Conservation (phyloP, 1,140 invertebrate species). For the Asobara japonica region DNA sequence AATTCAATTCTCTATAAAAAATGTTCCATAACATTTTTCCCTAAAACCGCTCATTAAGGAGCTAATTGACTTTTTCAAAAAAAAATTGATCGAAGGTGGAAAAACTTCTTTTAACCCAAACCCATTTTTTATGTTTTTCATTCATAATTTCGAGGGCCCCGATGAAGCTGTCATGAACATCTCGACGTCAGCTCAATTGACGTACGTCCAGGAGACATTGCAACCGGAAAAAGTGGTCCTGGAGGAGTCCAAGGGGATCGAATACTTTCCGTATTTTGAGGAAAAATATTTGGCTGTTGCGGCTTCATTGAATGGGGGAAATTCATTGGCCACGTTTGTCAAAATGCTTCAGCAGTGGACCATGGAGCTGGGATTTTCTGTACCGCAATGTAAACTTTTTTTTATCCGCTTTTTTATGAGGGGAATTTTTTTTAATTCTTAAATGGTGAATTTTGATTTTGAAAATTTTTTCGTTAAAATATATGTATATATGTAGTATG, state of each 20-base stretch:
- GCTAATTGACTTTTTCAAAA: too few species aligned
- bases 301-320: conserved; percentile 89
- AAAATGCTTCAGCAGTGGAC: conserved; percentile 85
- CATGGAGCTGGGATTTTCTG: conserved; percentile 77
- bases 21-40: too few species aligned
- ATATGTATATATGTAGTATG: too few species aligned
- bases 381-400: conserved; percentile 75
- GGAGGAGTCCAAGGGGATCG: conserved; percentile 60
- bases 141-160: too few species aligned
- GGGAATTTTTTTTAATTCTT: neutral
- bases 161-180: conserved; percentile 85
- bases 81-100: too few species aligned
- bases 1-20: too few species aligned
- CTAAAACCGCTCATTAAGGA: too few species aligned
- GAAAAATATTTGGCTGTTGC: conserved; percentile 82
- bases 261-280: conserved; percentile 84
- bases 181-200: conserved; percentile 88
- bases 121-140: too few species aligned
- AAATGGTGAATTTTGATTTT: neutral
- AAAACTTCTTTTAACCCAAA: too few species aligned
- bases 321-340: conserved; percentile 84
- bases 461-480: neutral
- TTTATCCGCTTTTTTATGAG: too few species aligned
- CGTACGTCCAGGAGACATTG: conserved; percentile 70
- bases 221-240: conserved; percentile 34